Evolutionary conservation across 2,888 invertebrate genomes (phyloP).

Genomic region (Eudasyphora cyanicolor): DNA sequence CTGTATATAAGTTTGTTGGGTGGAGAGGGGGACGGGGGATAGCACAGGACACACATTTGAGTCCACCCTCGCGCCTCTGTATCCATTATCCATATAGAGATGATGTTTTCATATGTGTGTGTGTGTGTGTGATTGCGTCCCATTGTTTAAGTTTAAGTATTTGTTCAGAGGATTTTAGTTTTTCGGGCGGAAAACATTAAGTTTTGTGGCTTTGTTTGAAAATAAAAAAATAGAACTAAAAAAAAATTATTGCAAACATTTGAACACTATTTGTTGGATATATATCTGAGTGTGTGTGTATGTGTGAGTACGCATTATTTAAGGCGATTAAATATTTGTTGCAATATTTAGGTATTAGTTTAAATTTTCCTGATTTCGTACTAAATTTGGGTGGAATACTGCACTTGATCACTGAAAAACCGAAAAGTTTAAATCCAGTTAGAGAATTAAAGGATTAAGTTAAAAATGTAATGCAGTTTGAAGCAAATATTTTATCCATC

Average conservation of each 20-base stretch:
- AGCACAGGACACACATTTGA: neutral
- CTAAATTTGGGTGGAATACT: too few relatives aligned
- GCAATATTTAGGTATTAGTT: neutral
- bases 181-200: slow-evolving; percentile 3
- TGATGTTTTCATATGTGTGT: too few relatives aligned
- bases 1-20: neutral
- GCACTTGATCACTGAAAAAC: too few relatives aligned
- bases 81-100: too few relatives aligned
- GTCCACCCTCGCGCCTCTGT: neutral
- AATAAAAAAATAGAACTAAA: neutral
- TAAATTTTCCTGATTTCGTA: too few relatives aligned
- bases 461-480: too few relatives aligned
- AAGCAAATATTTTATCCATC: too few relatives aligned
- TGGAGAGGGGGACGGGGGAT: too few relatives aligned
- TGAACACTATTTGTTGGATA: too few relatives aligned
- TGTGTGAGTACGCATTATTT: neutral
- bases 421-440: too few relatives aligned
- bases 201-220: slow-evolving; percentile 15
- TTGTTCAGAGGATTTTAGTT: slow-evolving; percentile 18
- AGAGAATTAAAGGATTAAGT: too few relatives aligned
- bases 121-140: too few relatives aligned
- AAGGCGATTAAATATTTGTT: neutral
- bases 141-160: slow-evolving; percentile 27
- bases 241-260: neutral
- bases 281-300: neutral